A percentile compares a stretch with the other conserved stretches of the same genome.
phyloP scores from a whole-genome alignment of 2,113 vertebrate genomes.

The Apodemus sylvaticus region DNA sequence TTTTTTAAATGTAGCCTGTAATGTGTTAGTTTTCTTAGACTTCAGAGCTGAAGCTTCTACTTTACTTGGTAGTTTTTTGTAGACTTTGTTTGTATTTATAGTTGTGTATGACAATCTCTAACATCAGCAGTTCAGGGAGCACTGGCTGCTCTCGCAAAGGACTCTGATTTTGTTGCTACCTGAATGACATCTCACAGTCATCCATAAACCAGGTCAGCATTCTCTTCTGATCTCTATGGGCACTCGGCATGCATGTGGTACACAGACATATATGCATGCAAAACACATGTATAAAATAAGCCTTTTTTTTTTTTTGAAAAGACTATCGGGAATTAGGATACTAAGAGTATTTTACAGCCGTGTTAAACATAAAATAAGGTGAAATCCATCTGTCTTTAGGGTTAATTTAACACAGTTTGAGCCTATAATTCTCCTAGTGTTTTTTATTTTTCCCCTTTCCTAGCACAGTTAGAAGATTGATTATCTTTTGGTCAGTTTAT shows the following conservation, averaged over 20 bases:
- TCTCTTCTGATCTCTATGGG: background rate
- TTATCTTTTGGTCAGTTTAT: slow-evolving; percentile 20
- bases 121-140: background rate
- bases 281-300: background rate
- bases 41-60: background rate
- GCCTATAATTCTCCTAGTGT: background rate
- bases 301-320: background rate
- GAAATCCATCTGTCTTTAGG: background rate
- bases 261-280: background rate
- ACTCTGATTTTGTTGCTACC: background rate
- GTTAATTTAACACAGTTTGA: background rate
- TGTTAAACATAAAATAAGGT: background rate
- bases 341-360: background rate
- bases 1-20: background rate
- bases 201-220: rapidly evolving
- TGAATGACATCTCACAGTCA: background rate
- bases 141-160: background rate
- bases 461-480: background rate
- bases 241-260: background rate
- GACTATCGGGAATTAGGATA: slow-evolving; percentile 18
- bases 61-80: background rate
- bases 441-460: background rate
- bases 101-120: background rate
- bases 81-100: background rate
- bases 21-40: background rate